Conservation (phyloP, 2,113 vertebrate species). For the Urocitellus parryii region DNA sequence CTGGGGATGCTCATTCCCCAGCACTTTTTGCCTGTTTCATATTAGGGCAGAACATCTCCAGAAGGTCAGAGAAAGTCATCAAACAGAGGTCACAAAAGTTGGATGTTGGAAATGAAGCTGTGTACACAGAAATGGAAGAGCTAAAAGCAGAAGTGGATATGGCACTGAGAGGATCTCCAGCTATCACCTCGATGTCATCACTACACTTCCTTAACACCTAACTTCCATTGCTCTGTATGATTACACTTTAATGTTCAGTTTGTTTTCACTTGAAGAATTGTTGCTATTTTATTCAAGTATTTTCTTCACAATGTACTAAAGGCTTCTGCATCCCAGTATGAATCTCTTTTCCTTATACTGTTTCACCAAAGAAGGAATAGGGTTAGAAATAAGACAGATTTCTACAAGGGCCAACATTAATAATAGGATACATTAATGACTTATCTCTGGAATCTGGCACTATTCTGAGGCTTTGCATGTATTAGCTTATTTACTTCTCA, state of each 20-base stretch:
- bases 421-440: neutral
- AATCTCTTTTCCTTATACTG: neutral
- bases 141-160: neutral
- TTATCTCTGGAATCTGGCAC: neutral
- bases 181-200: neutral
- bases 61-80: neutral
- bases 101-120: neutral
- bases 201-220: too few relatives aligned
- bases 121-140: neutral
- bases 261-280: neutral
- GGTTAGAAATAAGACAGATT: neutral
- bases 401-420: neutral
- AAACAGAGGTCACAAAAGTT: neutral
- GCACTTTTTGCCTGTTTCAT: neutral
- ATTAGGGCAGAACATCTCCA: neutral
- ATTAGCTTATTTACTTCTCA: neutral
- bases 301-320: neutral
- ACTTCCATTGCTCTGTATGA: neutral
- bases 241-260: neutral
- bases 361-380: neutral
- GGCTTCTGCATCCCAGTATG: neutral
- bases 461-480: neutral
- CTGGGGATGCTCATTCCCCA: neutral
- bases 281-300: neutral
- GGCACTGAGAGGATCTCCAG: neutral